Evolutionary conservation across 1,140 invertebrate genomes (phyloP), one percentile per base, ranked within the genome.

Genomic region (Lamellibrachia luymesi): DNA sequence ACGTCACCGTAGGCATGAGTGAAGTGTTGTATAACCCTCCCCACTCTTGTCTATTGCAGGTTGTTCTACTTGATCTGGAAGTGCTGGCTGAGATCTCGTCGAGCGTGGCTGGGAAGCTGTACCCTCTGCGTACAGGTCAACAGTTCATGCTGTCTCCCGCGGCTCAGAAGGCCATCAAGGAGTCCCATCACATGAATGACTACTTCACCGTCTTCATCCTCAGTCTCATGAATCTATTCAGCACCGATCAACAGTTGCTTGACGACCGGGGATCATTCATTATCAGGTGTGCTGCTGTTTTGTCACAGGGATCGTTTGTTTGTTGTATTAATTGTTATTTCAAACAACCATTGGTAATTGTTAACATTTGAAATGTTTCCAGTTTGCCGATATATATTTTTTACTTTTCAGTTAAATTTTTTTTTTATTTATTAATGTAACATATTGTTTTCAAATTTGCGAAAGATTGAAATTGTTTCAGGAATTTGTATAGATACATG

Each of bases 211-310:
- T 98, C 95, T 99, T 99, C 96, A 97, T 99, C 94, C 96, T 98
- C 27, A 98, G 98, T 95, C 96, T 99, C 91, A 96, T 99, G 90
- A 97, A 98, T 93, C 96, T 99, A 91, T 99, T 99, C 95, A 97
- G 97, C 90, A 97, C 97, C 22, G 98, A 99, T 95, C 97, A 97
- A 94, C 97, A 97, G 91, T 96, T 99, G n/a, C 96, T 99, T 92
- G 98, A 99, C 95, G 98, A 99, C 94, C 97, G 98, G 95, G 99
- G 99, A 25, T 98, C 98, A 93, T 99, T 99, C 95, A 99, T 99
- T 93, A 98, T 99, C 92, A 97, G 98, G 98, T 98, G 96, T 95
- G 94, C 27, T 56, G 52, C 25, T 80, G 27, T 90, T 90, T 27
- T 90, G 17, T 90, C 17, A 90, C 89, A 90, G 91, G 91, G 91